Base-by-base conservation (phyloP, 2,888 invertebrate species). In the Nesidiocoris tenuis region DNA sequence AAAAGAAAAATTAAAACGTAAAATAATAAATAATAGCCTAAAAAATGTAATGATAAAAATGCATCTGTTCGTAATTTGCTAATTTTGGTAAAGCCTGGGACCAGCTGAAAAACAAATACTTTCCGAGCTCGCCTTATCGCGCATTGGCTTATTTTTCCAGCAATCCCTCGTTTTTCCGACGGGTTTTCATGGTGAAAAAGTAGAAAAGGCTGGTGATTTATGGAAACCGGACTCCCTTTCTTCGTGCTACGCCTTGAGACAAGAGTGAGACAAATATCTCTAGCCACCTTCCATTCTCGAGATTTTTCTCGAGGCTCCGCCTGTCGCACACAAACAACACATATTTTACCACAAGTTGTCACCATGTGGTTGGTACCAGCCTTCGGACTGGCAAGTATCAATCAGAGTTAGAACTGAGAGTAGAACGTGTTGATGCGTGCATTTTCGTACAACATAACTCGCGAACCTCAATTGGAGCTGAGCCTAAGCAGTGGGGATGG, bases 221-320 rank as follows among this genome's bases (percentile, higher is more conserved):
- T 63, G 5, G 63, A 23, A 19, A 63, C 16, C 63, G 22, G 63
- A n/a, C 21, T 16, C 23, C 7, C 22, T 63, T 63, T 22, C 23
- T 63, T n/a, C 22, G n/a, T 22, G 21, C n/a, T 21, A 23, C 63
- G 61, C 18, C 12, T 23, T 23, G 19, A 22, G 19, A 63, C 63
- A 63, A 23, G 19, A 63, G 22, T 63, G 23, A 19, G 63, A 63
- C 63, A 23, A 63, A 63, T 63, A 23, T 63, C 63, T 63, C 63
- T n/a, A 63, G 63, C 63, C 63, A 3, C n/a, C 17, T 16, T 19
- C 22, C 5, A 19, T 63, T 23, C 22, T 63, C 63, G 7, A 63
- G 23, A 22, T 12, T 3, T 39, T 39, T 39, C 12, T 12, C 12
- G 5, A 3, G 12, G 12, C 39, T 12, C 12, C 39, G 39, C 12